Percentiles rank a stretch among this genome's conserved stretches.
These are phyloP conservation scores for Drosophila kokeensis DNA, from an alignment of 2,888 invertebrate species.

Conservation along the genomic window DNA sequence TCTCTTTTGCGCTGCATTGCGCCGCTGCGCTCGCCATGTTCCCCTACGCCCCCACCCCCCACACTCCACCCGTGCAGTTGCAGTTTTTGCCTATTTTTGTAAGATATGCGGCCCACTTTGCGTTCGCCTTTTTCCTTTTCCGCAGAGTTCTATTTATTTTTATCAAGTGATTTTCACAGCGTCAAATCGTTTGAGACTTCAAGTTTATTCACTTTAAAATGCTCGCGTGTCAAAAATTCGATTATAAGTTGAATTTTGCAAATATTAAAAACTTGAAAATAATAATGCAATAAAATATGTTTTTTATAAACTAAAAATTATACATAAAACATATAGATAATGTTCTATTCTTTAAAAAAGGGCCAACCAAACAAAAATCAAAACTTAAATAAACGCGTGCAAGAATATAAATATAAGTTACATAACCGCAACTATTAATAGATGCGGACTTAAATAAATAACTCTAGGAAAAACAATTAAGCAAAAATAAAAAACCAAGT, in stretches of 20 bases:
- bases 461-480: not conserved
- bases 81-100: constrained; percentile 42
- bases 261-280: not conserved
- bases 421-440: not conserved
- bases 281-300: not conserved
- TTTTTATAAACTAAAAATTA: not conserved
- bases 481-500: not conserved
- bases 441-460: not conserved
- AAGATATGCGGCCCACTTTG: constrained; percentile 53
- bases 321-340: not conserved
- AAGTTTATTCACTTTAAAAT: constrained; percentile 21
- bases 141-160: constrained; percentile 56
- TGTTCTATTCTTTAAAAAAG: not conserved
- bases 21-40: constrained; percentile 36
- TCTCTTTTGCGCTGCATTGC: constrained; percentile 29
- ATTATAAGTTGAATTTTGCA: not conserved
- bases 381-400: not conserved
- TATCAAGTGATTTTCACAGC: constrained; percentile 45
- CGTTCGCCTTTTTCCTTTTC: constrained; percentile 26
- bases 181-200: constrained; percentile 6
- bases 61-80: not conserved
- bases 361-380: not conserved
- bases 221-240: not conserved
- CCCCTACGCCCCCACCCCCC: constrained; percentile 7
- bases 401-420: not conserved